Percentiles rank a stretch among this genome's conserved stretches.
Conservation (phyloP, 2,113 vertebrate genomes). For the Engraulis encrasicolus region DNA sequence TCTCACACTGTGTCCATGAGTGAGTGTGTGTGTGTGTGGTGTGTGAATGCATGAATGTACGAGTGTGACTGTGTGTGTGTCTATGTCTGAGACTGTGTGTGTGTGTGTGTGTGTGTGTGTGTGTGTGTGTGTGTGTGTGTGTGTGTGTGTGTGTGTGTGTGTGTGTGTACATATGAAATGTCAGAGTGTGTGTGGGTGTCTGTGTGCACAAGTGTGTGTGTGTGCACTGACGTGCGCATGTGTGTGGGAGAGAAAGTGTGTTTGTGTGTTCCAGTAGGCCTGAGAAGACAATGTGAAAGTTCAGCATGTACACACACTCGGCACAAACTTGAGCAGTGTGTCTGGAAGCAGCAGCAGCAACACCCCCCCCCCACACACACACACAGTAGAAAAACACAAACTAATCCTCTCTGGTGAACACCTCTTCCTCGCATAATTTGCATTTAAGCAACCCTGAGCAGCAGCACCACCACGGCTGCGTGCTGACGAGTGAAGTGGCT, state of each 20-base stretch:
- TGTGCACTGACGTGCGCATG: too few relatives aligned
- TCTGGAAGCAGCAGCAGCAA: not conserved
- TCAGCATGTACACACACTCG: not conserved
- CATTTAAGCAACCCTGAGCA: not conserved
- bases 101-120: not conserved
- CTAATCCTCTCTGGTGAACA: not conserved
- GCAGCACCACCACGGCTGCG: not conserved
- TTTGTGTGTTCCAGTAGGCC: not conserved
- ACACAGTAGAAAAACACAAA: not conserved
- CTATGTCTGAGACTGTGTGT: not conserved
- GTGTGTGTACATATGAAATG: too few relatives aligned
- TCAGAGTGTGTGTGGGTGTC: not conserved
- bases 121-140: not conserved
- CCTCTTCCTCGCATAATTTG: not conserved
- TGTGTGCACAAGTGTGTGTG: not conserved
- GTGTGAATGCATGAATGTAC: too few relatives aligned
- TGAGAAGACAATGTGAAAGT: not conserved
- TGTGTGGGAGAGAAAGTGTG: too few relatives aligned
- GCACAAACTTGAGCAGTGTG: not conserved
- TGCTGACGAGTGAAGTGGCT: not conserved
- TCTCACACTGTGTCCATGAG: not conserved
- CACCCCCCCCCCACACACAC: not conserved
- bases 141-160: not conserved
- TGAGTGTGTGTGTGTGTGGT: not conserved
- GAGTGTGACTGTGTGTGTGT: not conserved